These are phyloP conservation scores for Xenopus borealis DNA, from an alignment of 2,113 vertebrate genomes.

Conservation along the genomic window DNA sequence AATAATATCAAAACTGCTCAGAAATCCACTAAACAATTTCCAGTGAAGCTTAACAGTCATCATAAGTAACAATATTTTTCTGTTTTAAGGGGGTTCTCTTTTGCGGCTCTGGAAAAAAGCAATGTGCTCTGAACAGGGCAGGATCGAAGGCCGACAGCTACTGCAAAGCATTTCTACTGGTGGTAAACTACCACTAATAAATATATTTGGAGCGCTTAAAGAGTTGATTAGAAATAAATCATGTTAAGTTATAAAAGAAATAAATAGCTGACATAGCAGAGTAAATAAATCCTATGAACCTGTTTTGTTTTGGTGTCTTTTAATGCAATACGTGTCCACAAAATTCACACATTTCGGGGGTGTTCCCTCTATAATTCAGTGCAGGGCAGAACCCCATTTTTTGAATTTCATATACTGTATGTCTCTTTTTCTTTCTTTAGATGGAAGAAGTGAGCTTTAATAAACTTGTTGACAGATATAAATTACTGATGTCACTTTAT, in stretches of 20 bases:
- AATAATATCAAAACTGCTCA: too few species aligned
- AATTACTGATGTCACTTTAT: too few species aligned
- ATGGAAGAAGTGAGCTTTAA: not conserved
- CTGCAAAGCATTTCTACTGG: slow-evolving; percentile 22
- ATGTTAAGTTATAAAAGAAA: slow-evolving; percentile 5
- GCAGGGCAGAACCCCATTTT: too few species aligned
- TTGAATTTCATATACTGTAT: too few species aligned
- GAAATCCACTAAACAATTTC: too few species aligned
- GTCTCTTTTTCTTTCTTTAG: too few species aligned
- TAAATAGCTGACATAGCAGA: too few species aligned
- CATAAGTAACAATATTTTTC: slow-evolving; percentile 22
- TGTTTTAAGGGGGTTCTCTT: slow-evolving; percentile 52
- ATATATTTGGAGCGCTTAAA: not conserved
- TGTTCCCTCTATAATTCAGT: too few species aligned
- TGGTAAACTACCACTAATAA: not conserved
- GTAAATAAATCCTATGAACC: not conserved
- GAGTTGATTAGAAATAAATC: slow-evolving; percentile 11
- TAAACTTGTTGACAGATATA: too few species aligned
- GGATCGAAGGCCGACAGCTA: slow-evolving; percentile 44
- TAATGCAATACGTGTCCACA: too few species aligned
- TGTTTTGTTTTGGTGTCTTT: not conserved
- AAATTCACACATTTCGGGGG: too few species aligned
- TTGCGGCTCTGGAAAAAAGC: slow-evolving; percentile 52
- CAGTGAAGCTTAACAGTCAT: too few species aligned
- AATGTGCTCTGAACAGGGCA: slow-evolving; percentile 59